phyloP scores from a whole-genome alignment of 2,797 vertebrate genomes.

The Anableps anableps region DNA sequence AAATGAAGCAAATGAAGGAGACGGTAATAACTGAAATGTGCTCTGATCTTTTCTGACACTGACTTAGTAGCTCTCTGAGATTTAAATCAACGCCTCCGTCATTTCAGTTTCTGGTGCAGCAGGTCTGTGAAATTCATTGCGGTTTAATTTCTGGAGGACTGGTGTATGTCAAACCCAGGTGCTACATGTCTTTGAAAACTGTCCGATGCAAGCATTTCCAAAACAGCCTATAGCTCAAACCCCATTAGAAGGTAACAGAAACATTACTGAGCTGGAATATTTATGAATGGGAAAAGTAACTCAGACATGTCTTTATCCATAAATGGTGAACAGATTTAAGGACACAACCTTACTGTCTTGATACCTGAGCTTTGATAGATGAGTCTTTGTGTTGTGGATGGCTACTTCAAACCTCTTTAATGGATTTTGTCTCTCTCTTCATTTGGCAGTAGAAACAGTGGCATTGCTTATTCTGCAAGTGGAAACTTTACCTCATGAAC shows the following conservation, averaged over 20 bases:
- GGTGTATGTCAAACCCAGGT: constrained; percentile 60
- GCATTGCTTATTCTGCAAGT: constrained; percentile 80
- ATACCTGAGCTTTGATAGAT: constrained; percentile 55
- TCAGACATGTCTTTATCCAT: constrained; percentile 41
- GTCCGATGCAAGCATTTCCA: constrained; percentile 39
- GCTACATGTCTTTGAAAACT: constrained; percentile 48
- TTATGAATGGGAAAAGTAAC: constrained; percentile 26
- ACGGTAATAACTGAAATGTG: background rate
- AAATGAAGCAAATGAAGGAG: constrained; percentile 15
- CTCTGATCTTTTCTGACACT: background rate
- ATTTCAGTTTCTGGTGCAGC: constrained; percentile 21
- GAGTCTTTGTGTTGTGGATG: constrained; percentile 62
- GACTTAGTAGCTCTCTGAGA: constrained; percentile 13
- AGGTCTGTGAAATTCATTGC: constrained; percentile 54
- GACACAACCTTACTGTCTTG: constrained; percentile 37
- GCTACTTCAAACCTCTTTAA: constrained; percentile 66
- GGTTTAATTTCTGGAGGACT: constrained; percentile 41
- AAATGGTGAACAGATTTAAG: constrained; percentile 28
- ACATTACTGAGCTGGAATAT: constrained; percentile 23
- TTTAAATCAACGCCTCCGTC: constrained; percentile 53
- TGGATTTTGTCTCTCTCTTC: constrained; percentile 74
- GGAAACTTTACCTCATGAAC: constrained; percentile 94
- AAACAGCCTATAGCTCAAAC: constrained; percentile 40
- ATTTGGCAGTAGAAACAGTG: constrained; percentile 74
- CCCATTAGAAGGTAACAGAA: background rate